These are phyloP conservation scores for Ctenopoma multispine DNA, from an alignment of 2,797 vertebrate species.

Conservation along the genomic window DNA sequence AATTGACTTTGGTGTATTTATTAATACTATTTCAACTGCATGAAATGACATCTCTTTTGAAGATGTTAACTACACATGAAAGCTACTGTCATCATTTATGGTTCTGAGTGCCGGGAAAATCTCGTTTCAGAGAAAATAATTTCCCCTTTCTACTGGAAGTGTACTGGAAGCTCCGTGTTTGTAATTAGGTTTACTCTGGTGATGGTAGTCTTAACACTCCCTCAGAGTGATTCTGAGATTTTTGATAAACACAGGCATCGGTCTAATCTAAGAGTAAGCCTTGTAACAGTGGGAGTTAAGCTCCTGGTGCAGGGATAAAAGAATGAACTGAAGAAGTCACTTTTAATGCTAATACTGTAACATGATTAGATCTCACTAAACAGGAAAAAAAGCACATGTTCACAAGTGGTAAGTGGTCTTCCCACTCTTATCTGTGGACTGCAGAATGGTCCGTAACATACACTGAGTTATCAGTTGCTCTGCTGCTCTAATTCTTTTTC, in stretches of 20 bases:
- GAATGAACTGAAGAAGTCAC: not conserved
- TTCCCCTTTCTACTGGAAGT: not conserved
- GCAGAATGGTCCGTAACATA: slow-evolving; percentile 23
- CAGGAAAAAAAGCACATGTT: not conserved
- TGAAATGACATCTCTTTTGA: not conserved
- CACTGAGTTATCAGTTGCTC: slow-evolving; percentile 24
- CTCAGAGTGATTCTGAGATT: not conserved
- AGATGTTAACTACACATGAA: not conserved
- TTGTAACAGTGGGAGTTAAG: not conserved
- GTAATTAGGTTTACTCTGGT: not conserved
- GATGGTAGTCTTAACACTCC: not conserved
- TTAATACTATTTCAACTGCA: too few relatives aligned
- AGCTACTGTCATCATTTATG: not conserved
- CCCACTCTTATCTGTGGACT: slow-evolving; percentile 34
- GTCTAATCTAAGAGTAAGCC: slow-evolving; percentile 19
- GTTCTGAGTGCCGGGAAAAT: not conserved
- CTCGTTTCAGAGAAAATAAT: not conserved
- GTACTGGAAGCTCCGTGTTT: not conserved
- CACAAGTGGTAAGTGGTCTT: slow-evolving; percentile 12
- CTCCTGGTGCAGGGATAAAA: slow-evolving; percentile 17
- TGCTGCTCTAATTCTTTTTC: slow-evolving; percentile 27
- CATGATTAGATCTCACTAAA: slow-evolving; percentile 34
- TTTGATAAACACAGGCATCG: not conserved
- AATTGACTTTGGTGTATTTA: too few relatives aligned
- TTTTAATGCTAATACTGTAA: slow-evolving; percentile 20